Evolutionary conservation across 2,113 vertebrate genomes (phyloP).

Genomic region (Protobothrops flavoviridis): DNA sequence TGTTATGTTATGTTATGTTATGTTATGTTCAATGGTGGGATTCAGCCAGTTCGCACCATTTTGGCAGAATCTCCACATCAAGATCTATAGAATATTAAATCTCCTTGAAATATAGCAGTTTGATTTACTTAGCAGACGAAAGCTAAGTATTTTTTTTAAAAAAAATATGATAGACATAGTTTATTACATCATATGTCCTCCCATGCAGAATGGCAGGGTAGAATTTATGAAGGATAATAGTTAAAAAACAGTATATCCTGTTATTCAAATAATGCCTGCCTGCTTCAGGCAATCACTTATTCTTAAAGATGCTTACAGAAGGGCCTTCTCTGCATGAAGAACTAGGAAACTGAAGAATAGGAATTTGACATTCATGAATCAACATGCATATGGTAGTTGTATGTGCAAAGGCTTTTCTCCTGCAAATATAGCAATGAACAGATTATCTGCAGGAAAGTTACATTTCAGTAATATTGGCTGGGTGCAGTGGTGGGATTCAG

Average conservation of each 20-base stretch:
- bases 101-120: not conserved
- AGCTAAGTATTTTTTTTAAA: not conserved
- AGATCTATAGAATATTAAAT: not conserved
- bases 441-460: not conserved
- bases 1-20: too few relatives aligned
- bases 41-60: too few relatives aligned
- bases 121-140: not conserved
- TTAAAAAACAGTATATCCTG: not conserved
- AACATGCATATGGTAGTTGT: not conserved
- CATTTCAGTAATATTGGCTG: not conserved
- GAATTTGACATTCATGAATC: not conserved
- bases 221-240: not conserved
- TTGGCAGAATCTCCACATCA: not conserved
- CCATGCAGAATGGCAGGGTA: not conserved
- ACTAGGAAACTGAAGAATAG: not conserved
- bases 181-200: not conserved
- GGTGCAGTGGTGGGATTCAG: not conserved
- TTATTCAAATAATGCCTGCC: not conserved
- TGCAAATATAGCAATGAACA: not conserved
- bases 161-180: not conserved
- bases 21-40: too few relatives aligned
- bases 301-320: not conserved
- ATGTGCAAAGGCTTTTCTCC: not conserved
- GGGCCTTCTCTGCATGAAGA: not conserved
- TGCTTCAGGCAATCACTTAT: not conserved